Percentiles rank a stretch among this genome's conserved stretches.
Evolutionary conservation across 2,113 vertebrate species (phyloP).

Genomic region (Ptilonorhynchus violaceus): DNA sequence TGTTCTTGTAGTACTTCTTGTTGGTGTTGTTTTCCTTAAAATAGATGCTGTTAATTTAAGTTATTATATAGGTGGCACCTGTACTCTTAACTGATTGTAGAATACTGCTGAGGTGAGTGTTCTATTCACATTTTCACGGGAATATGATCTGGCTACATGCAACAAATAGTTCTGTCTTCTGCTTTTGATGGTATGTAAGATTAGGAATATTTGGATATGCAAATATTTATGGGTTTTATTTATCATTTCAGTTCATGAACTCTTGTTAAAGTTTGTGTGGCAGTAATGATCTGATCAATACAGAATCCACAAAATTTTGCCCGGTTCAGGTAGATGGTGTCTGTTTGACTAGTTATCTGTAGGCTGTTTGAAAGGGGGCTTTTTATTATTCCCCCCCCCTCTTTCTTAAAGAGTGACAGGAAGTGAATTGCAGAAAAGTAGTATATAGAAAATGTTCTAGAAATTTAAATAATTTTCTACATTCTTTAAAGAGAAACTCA

Average conservation of each 20-base stretch:
- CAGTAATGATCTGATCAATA: neutral
- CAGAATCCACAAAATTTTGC: neutral
- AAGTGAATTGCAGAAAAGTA: neutral
- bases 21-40: neutral
- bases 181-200: neutral
- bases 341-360: slow-evolving; percentile 23
- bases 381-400: neutral
- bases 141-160: neutral
- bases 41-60: neutral
- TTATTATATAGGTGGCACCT: neutral
- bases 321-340: neutral
- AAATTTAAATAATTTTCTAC: neutral
- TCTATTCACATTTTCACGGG: neutral
- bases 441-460: neutral
- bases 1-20: neutral
- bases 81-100: neutral
- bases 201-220: neutral
- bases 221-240: neutral
- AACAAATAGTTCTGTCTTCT: neutral
- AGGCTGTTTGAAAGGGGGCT: neutral
- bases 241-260: neutral
- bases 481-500: neutral
- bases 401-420: neutral
- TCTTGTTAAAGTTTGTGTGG: neutral
- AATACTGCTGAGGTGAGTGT: neutral